Percentiles rank a stretch among this genome's conserved stretches.
These are phyloP conservation scores for Danaus plexippus DNA, from an alignment of 1,140 invertebrate species.

Conservation along the genomic window DNA sequence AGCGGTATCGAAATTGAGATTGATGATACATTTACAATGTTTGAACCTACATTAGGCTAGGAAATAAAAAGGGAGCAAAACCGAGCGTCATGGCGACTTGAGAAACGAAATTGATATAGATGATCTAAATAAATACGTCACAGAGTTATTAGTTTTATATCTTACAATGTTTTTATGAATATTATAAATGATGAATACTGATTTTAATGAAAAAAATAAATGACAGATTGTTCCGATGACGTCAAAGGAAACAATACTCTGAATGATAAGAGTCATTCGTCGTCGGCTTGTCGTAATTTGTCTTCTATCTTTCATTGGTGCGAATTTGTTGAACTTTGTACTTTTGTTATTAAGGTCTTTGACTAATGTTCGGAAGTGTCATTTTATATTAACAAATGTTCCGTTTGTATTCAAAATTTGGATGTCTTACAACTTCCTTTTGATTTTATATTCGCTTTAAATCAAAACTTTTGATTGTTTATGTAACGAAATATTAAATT, in stretches of 20 bases:
- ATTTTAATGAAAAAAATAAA: too few species aligned
- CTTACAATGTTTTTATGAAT: too few species aligned
- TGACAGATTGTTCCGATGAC: conserved; percentile 15
- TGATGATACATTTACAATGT: conserved; percentile 16
- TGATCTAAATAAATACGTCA: conserved; percentile 6
- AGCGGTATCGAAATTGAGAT: conserved; percentile 22
- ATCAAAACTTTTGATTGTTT: too few species aligned
- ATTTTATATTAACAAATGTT: conserved; percentile 13
- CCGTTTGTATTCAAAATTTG: background rate
- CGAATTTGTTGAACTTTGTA: conserved; percentile 20
- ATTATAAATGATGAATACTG: too few species aligned
- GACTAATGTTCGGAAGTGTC: conserved; percentile 14
- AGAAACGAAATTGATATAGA: conserved; percentile 12
- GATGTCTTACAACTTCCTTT: too few species aligned
- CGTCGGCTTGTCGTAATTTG: conserved; percentile 21
- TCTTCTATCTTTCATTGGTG: conserved; percentile 12
- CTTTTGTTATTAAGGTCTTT: conserved; percentile 20
- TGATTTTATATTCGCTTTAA: too few species aligned
- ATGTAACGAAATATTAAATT: too few species aligned
- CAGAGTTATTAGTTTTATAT: background rate
- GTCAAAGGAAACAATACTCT: conserved; percentile 21
- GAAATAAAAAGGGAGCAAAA: conserved; percentile 6
- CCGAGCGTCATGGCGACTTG: conserved; percentile 11
- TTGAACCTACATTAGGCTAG: conserved; percentile 1
- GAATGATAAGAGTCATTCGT: conserved; percentile 27